A percentile compares a stretch with the other conserved stretches of the same genome.
These are phyloP conservation scores for Epinephelus coioides DNA, from an alignment of 2,797 vertebrate genomes.

Conservation along the genomic window DNA sequence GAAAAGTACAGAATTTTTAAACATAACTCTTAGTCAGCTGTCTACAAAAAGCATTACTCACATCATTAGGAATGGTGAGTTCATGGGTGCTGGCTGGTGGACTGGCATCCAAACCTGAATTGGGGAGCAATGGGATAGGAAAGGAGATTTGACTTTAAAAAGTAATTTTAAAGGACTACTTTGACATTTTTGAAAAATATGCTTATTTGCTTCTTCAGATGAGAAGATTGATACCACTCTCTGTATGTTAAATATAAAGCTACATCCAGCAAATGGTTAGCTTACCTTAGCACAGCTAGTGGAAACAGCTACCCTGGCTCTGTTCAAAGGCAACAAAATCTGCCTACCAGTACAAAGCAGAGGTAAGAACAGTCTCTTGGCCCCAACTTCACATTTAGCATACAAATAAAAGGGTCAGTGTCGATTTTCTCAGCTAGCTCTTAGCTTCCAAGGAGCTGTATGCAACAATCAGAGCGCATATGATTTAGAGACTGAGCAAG, in stretches of 20 bases:
- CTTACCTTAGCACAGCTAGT: background rate
- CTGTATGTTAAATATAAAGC: background rate
- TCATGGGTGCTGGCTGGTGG: conserved; percentile 99
- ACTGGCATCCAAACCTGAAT: conserved; percentile 96
- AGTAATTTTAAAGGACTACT: conserved; percentile 6
- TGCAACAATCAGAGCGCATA: no score
- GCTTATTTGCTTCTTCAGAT: background rate
- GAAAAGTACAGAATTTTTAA: background rate
- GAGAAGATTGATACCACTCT: background rate
- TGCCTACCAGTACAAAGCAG: background rate
- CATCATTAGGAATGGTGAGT: conserved; percentile 99
- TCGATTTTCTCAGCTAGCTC: background rate
- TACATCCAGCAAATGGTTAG: background rate
- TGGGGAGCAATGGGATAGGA: conserved; percentile 50
- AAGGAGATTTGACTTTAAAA: conserved; percentile 34
- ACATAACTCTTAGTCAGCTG: background rate
- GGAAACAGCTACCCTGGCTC: background rate
- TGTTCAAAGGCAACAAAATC: background rate
- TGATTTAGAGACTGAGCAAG: no score
- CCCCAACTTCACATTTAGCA: background rate
- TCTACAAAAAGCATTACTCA: conserved; percentile 86
- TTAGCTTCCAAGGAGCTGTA: background rate
- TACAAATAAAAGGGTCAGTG: background rate
- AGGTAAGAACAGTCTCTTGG: background rate
- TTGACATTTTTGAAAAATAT: background rate